These are phyloP conservation scores for Trissoscelio sp. DNA, from an alignment of 2,888 invertebrate genomes.

Conservation along the genomic window DNA sequence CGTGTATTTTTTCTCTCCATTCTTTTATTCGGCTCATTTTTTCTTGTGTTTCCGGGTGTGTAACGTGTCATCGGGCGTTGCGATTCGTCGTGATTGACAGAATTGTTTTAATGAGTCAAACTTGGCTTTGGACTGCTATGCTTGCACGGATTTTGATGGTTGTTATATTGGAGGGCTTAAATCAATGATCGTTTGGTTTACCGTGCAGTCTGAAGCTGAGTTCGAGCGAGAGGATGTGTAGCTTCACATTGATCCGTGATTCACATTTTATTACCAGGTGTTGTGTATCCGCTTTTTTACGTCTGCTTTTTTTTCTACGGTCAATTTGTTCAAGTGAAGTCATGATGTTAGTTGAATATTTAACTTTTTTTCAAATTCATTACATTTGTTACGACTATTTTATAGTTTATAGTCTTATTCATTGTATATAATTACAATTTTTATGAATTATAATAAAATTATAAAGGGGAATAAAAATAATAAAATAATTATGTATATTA, in stretches of 20 bases:
- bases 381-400: no score
- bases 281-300: constrained; percentile 55
- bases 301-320: constrained; percentile 27
- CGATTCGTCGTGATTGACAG: constrained; percentile 64
- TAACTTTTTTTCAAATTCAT: no score
- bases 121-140: constrained; percentile 65
- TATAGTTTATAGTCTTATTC: no score
- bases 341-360: no score
- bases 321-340: constrained; percentile 50
- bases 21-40: no score
- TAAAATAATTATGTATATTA: no score
- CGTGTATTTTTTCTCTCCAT: background rate
- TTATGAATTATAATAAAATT: no score
- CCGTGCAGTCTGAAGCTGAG: constrained; percentile 53
- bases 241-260: constrained; percentile 45
- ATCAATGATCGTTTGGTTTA: constrained; percentile 62
- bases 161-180: constrained; percentile 61
- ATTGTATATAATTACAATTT: no score
- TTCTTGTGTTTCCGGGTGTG: constrained; percentile 7
- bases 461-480: no score
- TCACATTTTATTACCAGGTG: constrained; percentile 53
- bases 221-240: constrained; percentile 54
- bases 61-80: constrained; percentile 42
- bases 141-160: constrained; percentile 65
- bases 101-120: constrained; percentile 64